A percentile compares a stretch with the other conserved stretches of the same genome.
These are phyloP conservation scores for Elymnias hypermnestra DNA, from an alignment of 1,140 invertebrate genomes.

Conservation along the genomic window DNA sequence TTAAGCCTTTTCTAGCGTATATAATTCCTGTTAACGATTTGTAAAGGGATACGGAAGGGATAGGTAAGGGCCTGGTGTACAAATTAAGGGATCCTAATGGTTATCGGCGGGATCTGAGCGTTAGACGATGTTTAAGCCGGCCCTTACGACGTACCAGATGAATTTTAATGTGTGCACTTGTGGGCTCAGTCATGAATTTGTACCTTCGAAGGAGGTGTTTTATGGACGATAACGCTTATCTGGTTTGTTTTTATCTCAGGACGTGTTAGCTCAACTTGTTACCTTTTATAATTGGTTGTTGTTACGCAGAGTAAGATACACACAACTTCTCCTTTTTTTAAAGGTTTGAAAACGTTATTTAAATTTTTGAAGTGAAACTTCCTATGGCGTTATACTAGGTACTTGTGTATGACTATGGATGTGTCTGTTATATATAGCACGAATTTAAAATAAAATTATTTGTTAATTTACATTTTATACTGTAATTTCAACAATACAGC, in stretches of 20 bases:
- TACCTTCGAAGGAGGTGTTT: constrained; percentile 19
- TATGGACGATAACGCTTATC: constrained; percentile 13
- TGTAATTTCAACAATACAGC: no score
- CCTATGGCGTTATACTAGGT: no score
- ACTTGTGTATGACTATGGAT: no score
- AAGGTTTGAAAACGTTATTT: no score
- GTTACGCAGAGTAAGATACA: no score
- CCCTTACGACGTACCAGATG: constrained; percentile 51
- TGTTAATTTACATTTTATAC: no score
- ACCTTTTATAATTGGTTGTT: no score
- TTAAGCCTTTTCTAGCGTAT: constrained; percentile 27
- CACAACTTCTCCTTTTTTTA: no score
- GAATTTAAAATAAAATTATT: no score
- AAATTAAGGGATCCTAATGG: constrained; percentile 71
- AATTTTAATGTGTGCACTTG: constrained; percentile 55
- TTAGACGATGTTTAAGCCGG: constrained; percentile 41
- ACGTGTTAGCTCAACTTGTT: not conserved
- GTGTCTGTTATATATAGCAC: no score
- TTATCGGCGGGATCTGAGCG: constrained; percentile 57
- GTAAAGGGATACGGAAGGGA: constrained; percentile 70
- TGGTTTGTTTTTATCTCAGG: constrained; percentile 10
- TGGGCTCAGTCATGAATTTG: constrained; percentile 20
- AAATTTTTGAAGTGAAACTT: no score
- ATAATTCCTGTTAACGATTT: constrained; percentile 52
- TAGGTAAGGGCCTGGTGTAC: constrained; percentile 61